Evolutionary conservation across 64 coral and sea anemone genomes (phyloP).

Genomic region (Pocillopora damicornis): DNA sequence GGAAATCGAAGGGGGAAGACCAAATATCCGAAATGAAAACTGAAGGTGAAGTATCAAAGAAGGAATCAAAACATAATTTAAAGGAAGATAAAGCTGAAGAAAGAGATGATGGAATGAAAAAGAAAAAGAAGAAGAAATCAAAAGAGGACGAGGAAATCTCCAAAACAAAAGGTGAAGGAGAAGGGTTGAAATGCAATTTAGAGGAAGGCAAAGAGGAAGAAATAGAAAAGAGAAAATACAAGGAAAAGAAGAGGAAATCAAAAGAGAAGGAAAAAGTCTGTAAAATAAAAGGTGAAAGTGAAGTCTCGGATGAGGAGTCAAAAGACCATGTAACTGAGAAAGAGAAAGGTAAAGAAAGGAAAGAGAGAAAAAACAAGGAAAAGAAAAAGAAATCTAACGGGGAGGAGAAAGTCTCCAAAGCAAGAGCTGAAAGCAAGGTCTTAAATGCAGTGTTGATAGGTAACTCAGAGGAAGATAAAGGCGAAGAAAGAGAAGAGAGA

Average conservation of each 20-base stretch:
- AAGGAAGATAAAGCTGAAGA: not conserved
- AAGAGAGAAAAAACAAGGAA: conserved; percentile 16
- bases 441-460: not conserved
- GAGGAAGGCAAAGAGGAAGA: not conserved
- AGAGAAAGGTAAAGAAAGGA: not conserved
- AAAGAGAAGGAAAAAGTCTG: conserved; percentile 2
- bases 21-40: not conserved
- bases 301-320: not conserved
- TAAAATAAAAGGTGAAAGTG: not conserved
- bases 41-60: not conserved
- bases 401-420: not conserved
- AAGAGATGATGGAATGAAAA: not conserved
- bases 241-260: conserved; percentile 6
- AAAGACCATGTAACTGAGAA: conserved; percentile 8
- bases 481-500: not conserved
- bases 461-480: not conserved
- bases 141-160: not conserved
- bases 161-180: not conserved
- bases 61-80: not conserved
- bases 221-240: not conserved
- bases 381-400: not conserved
- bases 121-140: conserved; percentile 36
- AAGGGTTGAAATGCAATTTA: not conserved
- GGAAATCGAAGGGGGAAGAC: not conserved
- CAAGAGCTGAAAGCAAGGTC: not conserved